Evolutionary conservation across 53 echinoderm and acorn worm species (phyloP), one percentile per base, ranked within the genome.

Genomic region (Paracentrotus lividus): DNA sequence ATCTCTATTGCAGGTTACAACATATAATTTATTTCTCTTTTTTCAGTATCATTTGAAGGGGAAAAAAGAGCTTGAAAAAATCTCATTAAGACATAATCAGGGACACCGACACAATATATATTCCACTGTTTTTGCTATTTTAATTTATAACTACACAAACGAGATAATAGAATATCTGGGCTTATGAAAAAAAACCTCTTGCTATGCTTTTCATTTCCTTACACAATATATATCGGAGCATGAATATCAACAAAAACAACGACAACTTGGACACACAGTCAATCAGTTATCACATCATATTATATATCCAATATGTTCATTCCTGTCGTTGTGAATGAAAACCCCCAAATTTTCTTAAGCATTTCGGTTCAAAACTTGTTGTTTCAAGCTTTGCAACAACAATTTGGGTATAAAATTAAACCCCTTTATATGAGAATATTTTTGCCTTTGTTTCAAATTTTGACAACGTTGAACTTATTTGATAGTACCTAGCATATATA

Each of bases 131-230:
- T 86, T 86, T 56, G 54, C 42, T 33, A 65, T 81, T 88, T 90
- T 90, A 54, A 90, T 90, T 90, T 90, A 51, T 90, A n/a, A n/a
- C n/a, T n/a, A 90, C 90, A 90, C 90, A 90, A 90, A 88, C 88
- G 54, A 75, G 75, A 72, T 68, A 90, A 90, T 90, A 90, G 90
- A 90, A 90, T 90, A 52, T 90, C 90, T 90, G 52, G 81, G 90
- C 52, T 90, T 67, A 69, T 90, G 45, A 69, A 68, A 47, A n/a
- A n/a, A 90, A 90, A 47, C 45, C 72, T 90, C 49, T 90, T 55
- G 49, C 90, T 90, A 54, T 52, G 43, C 51, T 69, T 88, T 90
- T 38, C 67, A 38, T 90, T 45, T 64, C 58, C 65, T 90, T 90
- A 90, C 90, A 90, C 55, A 56, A 72, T 90, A 90, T 90, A 90